Percentiles rank a stretch among this genome's conserved stretches.
phyloP scores from a whole-genome alignment of 2,797 vertebrate species.

The Characodon lateralis region DNA sequence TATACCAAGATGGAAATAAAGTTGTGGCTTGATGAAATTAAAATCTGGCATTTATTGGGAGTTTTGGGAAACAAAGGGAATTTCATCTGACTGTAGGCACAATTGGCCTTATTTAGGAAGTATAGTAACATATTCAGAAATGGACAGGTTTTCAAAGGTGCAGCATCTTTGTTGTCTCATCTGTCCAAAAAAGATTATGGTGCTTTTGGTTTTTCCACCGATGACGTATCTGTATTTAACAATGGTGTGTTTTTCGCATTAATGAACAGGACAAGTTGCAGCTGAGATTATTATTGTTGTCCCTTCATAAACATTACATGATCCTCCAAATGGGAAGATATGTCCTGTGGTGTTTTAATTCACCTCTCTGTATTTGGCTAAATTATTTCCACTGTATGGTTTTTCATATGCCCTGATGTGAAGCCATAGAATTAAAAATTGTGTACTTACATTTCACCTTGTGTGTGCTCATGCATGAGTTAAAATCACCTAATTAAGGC shows the following conservation, averaged over 20 bases:
- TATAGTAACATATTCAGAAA: neutral
- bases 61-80: conserved; percentile 3
- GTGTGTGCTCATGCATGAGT: neutral
- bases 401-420: neutral
- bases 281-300: neutral
- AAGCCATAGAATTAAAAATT: neutral
- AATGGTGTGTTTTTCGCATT: neutral
- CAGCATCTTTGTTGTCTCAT: too few species aligned
- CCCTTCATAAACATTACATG: neutral
- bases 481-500: neutral
- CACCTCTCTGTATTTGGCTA: neutral
- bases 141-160: neutral
- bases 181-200: neutral
- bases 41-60: conserved; percentile 22
- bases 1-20: conserved; percentile 96
- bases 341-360: neutral
- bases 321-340: neutral
- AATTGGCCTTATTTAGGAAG: too few species aligned
- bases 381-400: neutral
- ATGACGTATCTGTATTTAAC: neutral
- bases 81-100: neutral
- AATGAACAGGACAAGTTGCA: neutral
- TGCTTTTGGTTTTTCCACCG: neutral
- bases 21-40: conserved; percentile 87
- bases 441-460: neutral